phyloP scores from a whole-genome alignment of 92 coral and sea anemone species.

The Metridium senile region DNA sequence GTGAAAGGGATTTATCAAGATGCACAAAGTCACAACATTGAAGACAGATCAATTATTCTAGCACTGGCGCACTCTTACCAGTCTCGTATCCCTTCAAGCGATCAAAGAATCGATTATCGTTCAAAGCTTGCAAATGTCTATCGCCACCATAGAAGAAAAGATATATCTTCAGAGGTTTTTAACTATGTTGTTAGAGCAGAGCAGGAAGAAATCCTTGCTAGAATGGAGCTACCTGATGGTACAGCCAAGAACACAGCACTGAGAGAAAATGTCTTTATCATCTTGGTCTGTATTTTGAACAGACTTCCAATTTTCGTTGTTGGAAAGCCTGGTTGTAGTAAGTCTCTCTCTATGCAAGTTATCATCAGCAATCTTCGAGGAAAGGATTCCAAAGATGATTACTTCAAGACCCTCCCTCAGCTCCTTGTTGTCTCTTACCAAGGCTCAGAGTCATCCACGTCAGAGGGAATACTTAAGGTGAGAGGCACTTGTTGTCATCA shows the following conservation, averaged over 20 bases:
- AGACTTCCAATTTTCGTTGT: slow-evolving; percentile 95
- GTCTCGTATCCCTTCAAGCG: slow-evolving; percentile 65
- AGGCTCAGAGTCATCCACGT: slow-evolving; percentile 98
- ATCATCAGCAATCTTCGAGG: slow-evolving; percentile 96
- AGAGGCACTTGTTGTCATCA: too few species aligned
- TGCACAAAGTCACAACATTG: slow-evolving; percentile 2
- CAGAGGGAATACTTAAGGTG: slow-evolving; percentile 88
- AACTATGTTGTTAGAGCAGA: slow-evolving; percentile 83
- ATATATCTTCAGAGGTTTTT: slow-evolving; percentile 29
- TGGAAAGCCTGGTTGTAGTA: slow-evolving; percentile 99
- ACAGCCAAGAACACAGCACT: slow-evolving; percentile 95
- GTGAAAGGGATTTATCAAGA: slow-evolving; percentile 18
- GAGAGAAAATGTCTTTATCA: slow-evolving; percentile 95
- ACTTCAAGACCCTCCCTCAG: slow-evolving; percentile 84
- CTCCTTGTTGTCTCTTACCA: slow-evolving; percentile 97
- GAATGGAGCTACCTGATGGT: slow-evolving; percentile 98
- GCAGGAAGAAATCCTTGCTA: slow-evolving; percentile 87
- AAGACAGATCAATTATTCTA: slow-evolving; percentile 61
- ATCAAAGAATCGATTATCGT: slow-evolving; percentile 37
- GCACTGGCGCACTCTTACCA: slow-evolving; percentile 81
- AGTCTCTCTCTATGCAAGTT: slow-evolving; percentile 95
- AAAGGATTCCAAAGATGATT: slow-evolving; percentile 82
- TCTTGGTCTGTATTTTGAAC: slow-evolving; percentile 92
- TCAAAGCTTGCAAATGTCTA: slow-evolving; percentile 29
- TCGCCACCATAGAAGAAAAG: neutral